Evolutionary conservation across 2,113 vertebrate species (phyloP).

Genomic region (Trachemys scripta): DNA sequence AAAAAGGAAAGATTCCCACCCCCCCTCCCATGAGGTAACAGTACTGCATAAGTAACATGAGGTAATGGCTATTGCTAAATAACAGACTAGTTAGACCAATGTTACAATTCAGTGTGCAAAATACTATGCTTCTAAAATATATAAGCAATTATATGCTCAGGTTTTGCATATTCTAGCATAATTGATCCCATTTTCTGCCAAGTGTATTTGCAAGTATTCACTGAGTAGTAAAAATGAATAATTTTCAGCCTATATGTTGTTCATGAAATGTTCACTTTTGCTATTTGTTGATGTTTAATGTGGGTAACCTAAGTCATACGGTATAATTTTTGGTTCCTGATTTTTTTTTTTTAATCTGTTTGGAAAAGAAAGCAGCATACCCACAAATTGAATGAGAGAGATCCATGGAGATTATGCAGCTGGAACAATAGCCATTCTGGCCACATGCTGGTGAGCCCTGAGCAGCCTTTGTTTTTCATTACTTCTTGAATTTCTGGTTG

Average conservation of each 20-base stretch:
- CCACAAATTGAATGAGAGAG: not conserved
- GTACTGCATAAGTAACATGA: not conserved
- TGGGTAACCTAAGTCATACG: not conserved
- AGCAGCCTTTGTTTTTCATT: not conserved
- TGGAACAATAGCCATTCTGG: not conserved
- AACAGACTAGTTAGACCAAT: not conserved
- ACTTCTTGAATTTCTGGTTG: not conserved
- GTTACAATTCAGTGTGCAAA: not conserved
- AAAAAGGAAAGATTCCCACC: not conserved
- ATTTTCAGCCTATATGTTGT: not conserved
- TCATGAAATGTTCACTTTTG: not conserved
- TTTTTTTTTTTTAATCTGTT: not conserved
- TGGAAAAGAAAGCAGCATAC: not conserved
- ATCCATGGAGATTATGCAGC: not conserved
- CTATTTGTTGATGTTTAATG: slow-evolving; percentile 16
- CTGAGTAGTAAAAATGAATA: not conserved
- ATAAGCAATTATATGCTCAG: not conserved
- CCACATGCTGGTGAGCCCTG: not conserved
- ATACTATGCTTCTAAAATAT: not conserved
- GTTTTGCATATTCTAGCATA: not conserved
- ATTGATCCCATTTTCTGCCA: not conserved
- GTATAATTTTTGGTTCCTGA: slow-evolving; percentile 9
- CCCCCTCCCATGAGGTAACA: not conserved
- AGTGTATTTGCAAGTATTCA: not conserved
- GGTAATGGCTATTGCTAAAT: not conserved